Evolutionary conservation across 2,113 vertebrate species (phyloP), one percentile per base, ranked within the genome.

Genomic region (Numenius arquata): DNA sequence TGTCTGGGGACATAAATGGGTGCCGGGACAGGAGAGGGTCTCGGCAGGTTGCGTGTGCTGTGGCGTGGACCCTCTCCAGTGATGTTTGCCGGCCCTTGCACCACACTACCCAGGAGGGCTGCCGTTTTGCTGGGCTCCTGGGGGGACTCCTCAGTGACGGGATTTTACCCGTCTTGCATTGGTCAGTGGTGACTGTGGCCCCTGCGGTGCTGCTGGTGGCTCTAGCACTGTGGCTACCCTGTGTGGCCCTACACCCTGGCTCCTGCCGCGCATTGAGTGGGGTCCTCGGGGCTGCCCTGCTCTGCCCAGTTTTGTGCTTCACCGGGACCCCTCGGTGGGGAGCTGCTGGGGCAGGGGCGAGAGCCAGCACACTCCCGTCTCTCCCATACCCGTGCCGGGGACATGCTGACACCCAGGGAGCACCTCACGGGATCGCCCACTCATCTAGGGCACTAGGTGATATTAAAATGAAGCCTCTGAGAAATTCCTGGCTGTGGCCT

Each of bases 161-260:
- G 38, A 25, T 43, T 61, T 82, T 23, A 15, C 52, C 45, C 5
- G 0, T 41, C 45, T 45, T 9, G 63, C 0, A 11, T 71, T 82
- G 77, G 65, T 61, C 50, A 1, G 65, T 45, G 81, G 83, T 9
- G 27, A 38, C 84, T 3, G 52, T 65, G 91, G 81, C 66, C 81
- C 66, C 52, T 0, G 4, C 0, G 4, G 61, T 36, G 30, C 89
- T 82, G 81, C 70, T 4, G 43, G 76, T 3, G 25, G 56, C 77
- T 97, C 95, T 96, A 89, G 84, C 96, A 93, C 96, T 97, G 96
- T 97, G 96, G 96, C 93, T 97, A 95, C 93, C 58, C 93, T 96
- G 95, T 1, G 3, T 68, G 66, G 67, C 92, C 63, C 40, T 84
- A 6, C 23, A 32, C 30, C 11, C 59, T 85, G 34, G 71, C 87